Base-by-base conservation (phyloP, 2,113 vertebrate genomes). In the Alethe castanea region DNA sequence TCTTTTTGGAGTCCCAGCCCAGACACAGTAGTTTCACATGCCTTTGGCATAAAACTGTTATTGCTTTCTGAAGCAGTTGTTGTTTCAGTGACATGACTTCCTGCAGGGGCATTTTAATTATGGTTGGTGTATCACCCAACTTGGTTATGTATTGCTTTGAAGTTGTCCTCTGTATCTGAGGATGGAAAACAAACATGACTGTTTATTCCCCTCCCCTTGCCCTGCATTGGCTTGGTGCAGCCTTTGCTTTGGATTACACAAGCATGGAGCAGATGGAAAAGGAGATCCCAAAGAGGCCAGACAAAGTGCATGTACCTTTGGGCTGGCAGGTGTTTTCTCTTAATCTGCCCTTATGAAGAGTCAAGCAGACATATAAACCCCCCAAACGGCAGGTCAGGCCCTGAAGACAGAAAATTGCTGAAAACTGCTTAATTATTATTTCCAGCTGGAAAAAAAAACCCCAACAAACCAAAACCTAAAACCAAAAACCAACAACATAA, bases 51-150 rank as follows among this genome's bases (percentile, higher is more conserved):
- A 92, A 90, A 86, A 94, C 19, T 9, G 14, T 92, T 94, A 74
- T 33, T 95, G 90, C 92, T 86, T 95, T 94, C 64, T 92, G 88
- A 45, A 83, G 79, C 64, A 78, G 72, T 74, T 95, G 92, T 95
- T 95, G 92, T 94, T 92, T 52, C 94, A 90, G 47, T 74, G 82
- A 92, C 87, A 85, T 42, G 64, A 94, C 69, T 96, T 96, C 94
- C 92, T 97, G 93, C 93, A 97, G 85, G 94, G 95, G 92, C n/a
- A 56, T 95, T 96, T 95, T 97, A 96, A 97, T 96, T 96, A 95
- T 47, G 92, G 90, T 86, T 96, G 88, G 86, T 96, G 88, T 85
- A 97, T 94, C 95, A 94, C 92, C 60, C 80, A 64, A 67, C 72
- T 94, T 86, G 24, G 79, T 94, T 95, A 94, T 31, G 80, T 86